These are phyloP conservation scores for Clarias platycephalus DNA, from an alignment of 2,797 vertebrate genomes.

Conservation along the genomic window DNA sequence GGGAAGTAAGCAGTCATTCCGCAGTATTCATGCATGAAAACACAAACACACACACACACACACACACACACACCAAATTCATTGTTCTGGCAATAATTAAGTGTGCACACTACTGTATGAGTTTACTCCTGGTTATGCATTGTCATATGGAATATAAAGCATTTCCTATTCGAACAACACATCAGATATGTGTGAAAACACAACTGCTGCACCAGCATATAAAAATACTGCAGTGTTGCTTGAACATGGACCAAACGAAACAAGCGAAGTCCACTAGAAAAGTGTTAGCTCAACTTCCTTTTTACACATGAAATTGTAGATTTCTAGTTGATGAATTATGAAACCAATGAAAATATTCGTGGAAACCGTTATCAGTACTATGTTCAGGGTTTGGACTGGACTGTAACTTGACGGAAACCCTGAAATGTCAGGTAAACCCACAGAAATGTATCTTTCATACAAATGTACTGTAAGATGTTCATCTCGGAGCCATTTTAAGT, in stretches of 20 bases:
- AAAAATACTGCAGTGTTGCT: background rate
- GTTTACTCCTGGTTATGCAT: background rate
- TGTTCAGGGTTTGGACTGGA: background rate
- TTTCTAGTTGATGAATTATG: background rate
- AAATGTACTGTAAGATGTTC: background rate
- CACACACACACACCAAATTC: slow-evolving; percentile 10
- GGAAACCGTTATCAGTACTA: background rate
- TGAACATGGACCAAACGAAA: background rate
- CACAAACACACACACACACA: slow-evolving; percentile 44
- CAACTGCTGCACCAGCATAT: background rate
- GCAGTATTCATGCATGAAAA: slow-evolving; percentile 42
- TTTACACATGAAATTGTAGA: slow-evolving; percentile 66
- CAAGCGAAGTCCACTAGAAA: slow-evolving; percentile 61
- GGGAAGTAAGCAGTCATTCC: slow-evolving; percentile 74
- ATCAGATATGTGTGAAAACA: slow-evolving; percentile 15
- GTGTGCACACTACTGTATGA: background rate
- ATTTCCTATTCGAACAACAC: background rate
- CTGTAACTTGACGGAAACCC: background rate
- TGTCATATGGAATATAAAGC: background rate
- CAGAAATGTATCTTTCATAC: background rate
- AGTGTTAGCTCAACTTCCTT: slow-evolving; percentile 73
- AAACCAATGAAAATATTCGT: background rate
- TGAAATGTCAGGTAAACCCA: background rate
- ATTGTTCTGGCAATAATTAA: background rate
- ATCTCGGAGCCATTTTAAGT: background rate